Percentiles rank a stretch among this genome's conserved stretches.
Evolutionary conservation across 2,888 invertebrate species (phyloP).

Genomic region (Tipula lateralis): DNA sequence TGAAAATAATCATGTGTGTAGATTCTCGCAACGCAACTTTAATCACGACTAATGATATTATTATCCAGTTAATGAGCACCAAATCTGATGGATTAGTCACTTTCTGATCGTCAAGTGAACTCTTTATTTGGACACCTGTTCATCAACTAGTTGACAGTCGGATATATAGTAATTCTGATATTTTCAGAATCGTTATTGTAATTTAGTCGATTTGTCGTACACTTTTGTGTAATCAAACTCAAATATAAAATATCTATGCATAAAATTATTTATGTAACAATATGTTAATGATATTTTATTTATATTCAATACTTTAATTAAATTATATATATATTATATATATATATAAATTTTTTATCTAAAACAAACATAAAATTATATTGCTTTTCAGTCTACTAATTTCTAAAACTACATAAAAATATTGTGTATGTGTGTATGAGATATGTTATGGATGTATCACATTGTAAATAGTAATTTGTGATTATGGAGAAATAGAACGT

Average conservation of each 20-base stretch:
- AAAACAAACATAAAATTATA: not conserved
- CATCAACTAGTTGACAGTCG: no score
- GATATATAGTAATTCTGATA: no score
- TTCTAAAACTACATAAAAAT: conserved; percentile 24
- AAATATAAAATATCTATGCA: not conserved
- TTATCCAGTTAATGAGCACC: no score
- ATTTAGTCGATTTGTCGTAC: no score
- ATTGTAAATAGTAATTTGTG: conserved; percentile 13
- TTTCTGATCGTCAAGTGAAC: no score
- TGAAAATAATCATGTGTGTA: no score
- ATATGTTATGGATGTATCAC: not conserved
- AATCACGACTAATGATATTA: no score
- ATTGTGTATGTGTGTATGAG: not conserved
- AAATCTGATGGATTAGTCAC: no score
- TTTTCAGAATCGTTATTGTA: no score
- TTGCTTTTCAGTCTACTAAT: conserved; percentile 19
- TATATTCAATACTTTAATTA: not conserved
- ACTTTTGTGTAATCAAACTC: not conserved
- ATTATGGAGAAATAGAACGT: not conserved
- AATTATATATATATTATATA: not conserved
- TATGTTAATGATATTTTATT: not conserved
- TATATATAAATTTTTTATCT: not conserved
- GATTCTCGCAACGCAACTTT: no score
- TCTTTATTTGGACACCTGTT: no score
- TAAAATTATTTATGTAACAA: not conserved